phyloP scores from a whole-genome alignment of 2,888 invertebrate genomes.

The Phyllotreta striolata region DNA sequence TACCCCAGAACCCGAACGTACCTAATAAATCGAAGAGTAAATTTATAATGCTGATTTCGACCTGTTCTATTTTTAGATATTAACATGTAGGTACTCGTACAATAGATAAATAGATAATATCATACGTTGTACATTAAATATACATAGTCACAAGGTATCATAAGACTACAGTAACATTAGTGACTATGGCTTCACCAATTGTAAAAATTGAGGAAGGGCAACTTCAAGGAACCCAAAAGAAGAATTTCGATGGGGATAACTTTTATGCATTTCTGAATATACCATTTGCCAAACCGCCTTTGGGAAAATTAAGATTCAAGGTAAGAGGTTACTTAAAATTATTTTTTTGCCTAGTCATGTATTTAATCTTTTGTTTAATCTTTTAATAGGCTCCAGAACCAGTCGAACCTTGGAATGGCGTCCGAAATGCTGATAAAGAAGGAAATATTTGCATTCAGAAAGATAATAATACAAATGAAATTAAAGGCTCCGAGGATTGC shows the following conservation, averaged over 20 bases:
- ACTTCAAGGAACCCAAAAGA: constrained; percentile 48
- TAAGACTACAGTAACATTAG: too few relatives aligned
- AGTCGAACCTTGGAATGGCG: constrained; percentile 47
- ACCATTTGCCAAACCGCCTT: constrained; percentile 57
- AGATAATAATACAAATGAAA: constrained; percentile 26
- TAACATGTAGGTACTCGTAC: too few relatives aligned
- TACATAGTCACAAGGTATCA: too few relatives aligned
- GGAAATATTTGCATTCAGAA: constrained; percentile 39
- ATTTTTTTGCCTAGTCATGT: not conserved
- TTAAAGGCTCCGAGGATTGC: constrained; percentile 44
- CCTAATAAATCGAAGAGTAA: too few relatives aligned
- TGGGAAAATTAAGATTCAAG: constrained; percentile 56
- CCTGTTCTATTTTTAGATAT: too few relatives aligned
- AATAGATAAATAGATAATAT: too few relatives aligned
- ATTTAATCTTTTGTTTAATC: not conserved
- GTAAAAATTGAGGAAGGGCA: constrained; percentile 46
- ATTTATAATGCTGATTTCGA: too few relatives aligned
- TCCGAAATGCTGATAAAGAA: constrained; percentile 46
- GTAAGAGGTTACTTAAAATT: constrained; percentile 43
- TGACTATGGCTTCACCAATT: constrained; percentile 5
- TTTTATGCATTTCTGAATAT: constrained; percentile 56
- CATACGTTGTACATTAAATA: too few relatives aligned
- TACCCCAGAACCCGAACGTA: too few relatives aligned
- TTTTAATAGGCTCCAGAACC: constrained; percentile 47
- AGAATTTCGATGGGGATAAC: constrained; percentile 47